These are phyloP conservation scores for Proctacanthus coquilletti DNA, from an alignment of 1,140 invertebrate species.

Conservation along the genomic window DNA sequence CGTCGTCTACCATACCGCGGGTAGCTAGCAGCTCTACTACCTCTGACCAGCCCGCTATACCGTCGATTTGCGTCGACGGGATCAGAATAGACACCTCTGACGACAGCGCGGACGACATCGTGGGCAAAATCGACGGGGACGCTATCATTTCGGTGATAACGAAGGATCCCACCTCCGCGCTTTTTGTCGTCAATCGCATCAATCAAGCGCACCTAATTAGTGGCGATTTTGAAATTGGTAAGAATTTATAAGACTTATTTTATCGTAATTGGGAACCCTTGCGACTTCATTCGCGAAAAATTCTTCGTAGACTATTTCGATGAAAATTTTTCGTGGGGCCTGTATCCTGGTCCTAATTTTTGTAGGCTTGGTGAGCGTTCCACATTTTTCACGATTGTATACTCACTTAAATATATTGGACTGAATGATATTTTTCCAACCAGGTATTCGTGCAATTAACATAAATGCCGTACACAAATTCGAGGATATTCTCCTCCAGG, in stretches of 20 bases:
- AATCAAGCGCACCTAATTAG: constrained; percentile 22
- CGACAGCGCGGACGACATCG: constrained; percentile 6
- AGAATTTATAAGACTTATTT: constrained; percentile 4
- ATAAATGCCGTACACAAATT: constrained; percentile 14
- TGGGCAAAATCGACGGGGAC: constrained; percentile 21
- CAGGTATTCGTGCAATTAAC: constrained; percentile 20
- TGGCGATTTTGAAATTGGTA: constrained; percentile 27
- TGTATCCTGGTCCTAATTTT: too few species aligned
- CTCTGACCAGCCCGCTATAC: not conserved
- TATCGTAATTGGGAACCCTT: too few species aligned
- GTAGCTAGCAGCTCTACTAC: too few species aligned
- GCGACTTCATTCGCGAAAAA: too few species aligned
- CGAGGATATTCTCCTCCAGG: constrained; percentile 22
- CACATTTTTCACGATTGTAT: too few species aligned
- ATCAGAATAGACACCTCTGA: not conserved
- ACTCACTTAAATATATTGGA: too few species aligned
- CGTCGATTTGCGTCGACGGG: not conserved
- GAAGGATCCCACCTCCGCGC: constrained; percentile 18
- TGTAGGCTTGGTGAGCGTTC: too few species aligned
- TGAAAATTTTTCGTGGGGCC: too few species aligned
- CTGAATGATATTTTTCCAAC: not conserved
- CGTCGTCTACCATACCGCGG: not conserved
- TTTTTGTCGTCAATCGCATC: constrained; percentile 24
- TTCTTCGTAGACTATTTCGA: too few species aligned
- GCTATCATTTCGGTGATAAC: constrained; percentile 22